phyloP scores from a whole-genome alignment of 2,797 vertebrate genomes.

The Silurus aristotelis region DNA sequence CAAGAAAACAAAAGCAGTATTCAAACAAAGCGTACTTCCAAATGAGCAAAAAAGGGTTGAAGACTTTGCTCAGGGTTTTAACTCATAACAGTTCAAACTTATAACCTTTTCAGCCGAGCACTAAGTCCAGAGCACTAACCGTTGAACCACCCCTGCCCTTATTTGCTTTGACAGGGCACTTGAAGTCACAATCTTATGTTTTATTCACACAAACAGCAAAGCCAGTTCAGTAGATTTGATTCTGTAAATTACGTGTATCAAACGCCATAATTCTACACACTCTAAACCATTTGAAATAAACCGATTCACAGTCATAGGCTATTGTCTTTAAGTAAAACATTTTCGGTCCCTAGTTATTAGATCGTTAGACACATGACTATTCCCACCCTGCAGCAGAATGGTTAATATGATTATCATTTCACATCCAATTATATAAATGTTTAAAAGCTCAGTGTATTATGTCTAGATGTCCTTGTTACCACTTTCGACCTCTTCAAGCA shows the following conservation, averaged over 20 bases:
- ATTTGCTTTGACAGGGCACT: neutral
- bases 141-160: neutral
- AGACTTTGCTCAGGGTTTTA: neutral
- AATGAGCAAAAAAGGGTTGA: neutral
- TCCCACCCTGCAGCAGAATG: neutral
- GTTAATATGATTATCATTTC: slow-evolving; percentile 3
- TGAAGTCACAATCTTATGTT: neutral
- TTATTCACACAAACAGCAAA: neutral
- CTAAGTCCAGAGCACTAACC: neutral
- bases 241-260: too few relatives aligned
- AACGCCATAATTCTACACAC: neutral
- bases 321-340: neutral
- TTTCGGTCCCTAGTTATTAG: neutral
- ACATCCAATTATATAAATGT: slow-evolving; percentile 8
- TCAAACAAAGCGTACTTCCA: neutral
- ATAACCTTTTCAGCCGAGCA: neutral
- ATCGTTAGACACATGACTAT: neutral
- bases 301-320: neutral
- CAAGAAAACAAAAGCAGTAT: neutral
- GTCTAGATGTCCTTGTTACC: neutral
- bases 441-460: neutral
- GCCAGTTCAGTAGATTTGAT: neutral
- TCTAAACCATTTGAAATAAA: neutral
- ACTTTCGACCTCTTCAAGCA: neutral
- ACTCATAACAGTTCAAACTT: neutral